Base-by-base conservation (phyloP, 2,113 vertebrate species). In the Osmerus eperlanus region DNA sequence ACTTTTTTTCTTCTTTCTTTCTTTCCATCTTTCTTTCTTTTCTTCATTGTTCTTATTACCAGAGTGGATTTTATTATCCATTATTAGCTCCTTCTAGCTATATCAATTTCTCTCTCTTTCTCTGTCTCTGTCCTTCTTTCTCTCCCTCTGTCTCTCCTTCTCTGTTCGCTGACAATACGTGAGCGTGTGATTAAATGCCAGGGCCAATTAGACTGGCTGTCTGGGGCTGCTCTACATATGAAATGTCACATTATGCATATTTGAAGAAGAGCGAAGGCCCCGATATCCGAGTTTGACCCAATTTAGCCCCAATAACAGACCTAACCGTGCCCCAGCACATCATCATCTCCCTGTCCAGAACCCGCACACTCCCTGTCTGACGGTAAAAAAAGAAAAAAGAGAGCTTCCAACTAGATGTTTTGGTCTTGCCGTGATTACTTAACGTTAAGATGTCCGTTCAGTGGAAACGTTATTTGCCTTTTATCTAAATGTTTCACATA, bases 201-300 rank as follows among this genome's bases (percentile, higher is more conserved):
- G 41, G 32, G 73, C 82, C 82, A 82, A 84, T 86, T 86, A 84
- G 74, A 74, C 73, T 66, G 73, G 16, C 74, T 64, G 75, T 78
- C 81, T 80, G 84, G 68, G 55, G 70, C 76, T 76, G 78, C 64
- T 55, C 77, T 73, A 62, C 67, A 73, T 76, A 68, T 72, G 81
- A 85, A 85, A 86, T 86, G 80, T 80, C 81, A 84, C 70, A 59
- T 67, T 75, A 82, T 84, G 79, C 80, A 86, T 82, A 82, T 82
- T 84, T 77, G 75, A 84, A 71, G 62, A 81, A 56, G 69, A 79
- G 68, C 70, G 60, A 63, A 32, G 73, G 69, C 80, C 36, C 56
- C 53, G 54, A 70, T 80, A 78, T 69, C 74, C 71, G 67, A 71
- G 73, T 79, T 77, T 82, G 74, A 84, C 82, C 82, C 78, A 84